Evolutionary conservation across 2,113 vertebrate genomes (phyloP).

Genomic region (Heliornis fulica): DNA sequence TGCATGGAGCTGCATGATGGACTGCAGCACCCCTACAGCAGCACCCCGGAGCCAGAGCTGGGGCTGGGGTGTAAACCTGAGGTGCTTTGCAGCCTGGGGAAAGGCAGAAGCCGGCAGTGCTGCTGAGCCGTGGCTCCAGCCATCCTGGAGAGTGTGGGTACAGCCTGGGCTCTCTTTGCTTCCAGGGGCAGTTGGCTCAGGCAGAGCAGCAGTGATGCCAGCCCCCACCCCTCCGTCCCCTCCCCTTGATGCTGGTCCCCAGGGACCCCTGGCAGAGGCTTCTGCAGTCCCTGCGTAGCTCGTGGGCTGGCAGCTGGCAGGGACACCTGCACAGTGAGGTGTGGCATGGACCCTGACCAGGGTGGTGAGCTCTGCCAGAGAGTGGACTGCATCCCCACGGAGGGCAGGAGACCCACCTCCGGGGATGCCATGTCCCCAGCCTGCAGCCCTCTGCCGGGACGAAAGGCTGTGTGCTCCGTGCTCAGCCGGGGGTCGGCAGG

Average conservation of each 20-base stretch:
- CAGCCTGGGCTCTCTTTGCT: background rate
- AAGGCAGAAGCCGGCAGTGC: background rate
- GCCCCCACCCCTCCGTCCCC: too few relatives aligned
- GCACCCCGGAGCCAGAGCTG: background rate
- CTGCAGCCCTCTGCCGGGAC: background rate
- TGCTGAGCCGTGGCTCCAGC: background rate
- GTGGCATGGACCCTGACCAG: accelerated
- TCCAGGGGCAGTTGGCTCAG: background rate
- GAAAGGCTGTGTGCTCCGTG: background rate
- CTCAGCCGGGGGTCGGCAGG: background rate
- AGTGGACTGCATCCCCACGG: accelerated
- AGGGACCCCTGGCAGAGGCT: accelerated
- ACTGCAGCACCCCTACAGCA: background rate
- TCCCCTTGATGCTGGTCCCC: too few relatives aligned
- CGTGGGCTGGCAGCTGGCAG: background rate
- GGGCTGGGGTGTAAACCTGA: background rate
- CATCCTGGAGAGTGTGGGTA: accelerated
- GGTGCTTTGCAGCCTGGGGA: background rate
- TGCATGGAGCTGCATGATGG: background rate
- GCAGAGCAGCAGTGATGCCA: background rate
- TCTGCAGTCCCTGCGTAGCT: accelerated
- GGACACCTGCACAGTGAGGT: accelerated
- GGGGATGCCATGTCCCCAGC: background rate
- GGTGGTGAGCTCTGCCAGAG: accelerated
- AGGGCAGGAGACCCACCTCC: background rate